Percentiles rank a stretch among this genome's conserved stretches.
Conservation (phyloP, 1,140 invertebrate species). For the Halyomorpha halys region DNA sequence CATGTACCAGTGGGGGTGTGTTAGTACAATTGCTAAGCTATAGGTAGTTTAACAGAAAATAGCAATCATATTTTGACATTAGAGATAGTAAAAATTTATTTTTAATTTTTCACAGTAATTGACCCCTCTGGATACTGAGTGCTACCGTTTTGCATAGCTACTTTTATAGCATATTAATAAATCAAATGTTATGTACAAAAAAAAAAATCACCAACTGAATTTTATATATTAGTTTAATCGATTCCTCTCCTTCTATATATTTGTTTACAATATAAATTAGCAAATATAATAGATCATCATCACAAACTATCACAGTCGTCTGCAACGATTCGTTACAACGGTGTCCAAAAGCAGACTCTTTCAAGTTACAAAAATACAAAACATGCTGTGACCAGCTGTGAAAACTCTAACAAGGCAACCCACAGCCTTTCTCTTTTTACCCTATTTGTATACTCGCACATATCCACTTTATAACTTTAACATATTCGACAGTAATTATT, state of each 20-base stretch:
- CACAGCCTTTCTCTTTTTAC: slow-evolving; percentile 25
- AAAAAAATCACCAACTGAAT: slow-evolving; percentile 16
- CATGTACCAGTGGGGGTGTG: neutral
- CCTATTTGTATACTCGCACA: neutral
- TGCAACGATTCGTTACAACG: slow-evolving; percentile 26
- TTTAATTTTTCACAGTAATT: neutral
- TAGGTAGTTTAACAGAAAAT: neutral
- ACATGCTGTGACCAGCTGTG: slow-evolving; percentile 21
- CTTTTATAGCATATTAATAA: slow-evolving; percentile 3
- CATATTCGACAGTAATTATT: neutral
- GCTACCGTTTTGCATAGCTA: slow-evolving; percentile 14
- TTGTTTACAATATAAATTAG: slow-evolving; percentile 25
- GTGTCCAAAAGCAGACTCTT: slow-evolving; percentile 20
- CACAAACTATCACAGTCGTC: slow-evolving; percentile 31
- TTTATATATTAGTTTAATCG: neutral
- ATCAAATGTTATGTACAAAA: slow-evolving; percentile 16
- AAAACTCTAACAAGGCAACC: slow-evolving; percentile 27
- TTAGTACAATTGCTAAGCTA: neutral
- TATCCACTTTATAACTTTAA: neutral
- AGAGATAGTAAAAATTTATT: neutral
- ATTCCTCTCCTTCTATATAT: slow-evolving; percentile 13
- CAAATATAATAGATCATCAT: slow-evolving; percentile 27
- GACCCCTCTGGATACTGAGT: slow-evolving; percentile 10
- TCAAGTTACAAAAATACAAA: slow-evolving; percentile 30
- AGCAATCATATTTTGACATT: neutral